phyloP scores from a whole-genome alignment of 2,888 invertebrate species.

The Ectemnius lituratus region DNA sequence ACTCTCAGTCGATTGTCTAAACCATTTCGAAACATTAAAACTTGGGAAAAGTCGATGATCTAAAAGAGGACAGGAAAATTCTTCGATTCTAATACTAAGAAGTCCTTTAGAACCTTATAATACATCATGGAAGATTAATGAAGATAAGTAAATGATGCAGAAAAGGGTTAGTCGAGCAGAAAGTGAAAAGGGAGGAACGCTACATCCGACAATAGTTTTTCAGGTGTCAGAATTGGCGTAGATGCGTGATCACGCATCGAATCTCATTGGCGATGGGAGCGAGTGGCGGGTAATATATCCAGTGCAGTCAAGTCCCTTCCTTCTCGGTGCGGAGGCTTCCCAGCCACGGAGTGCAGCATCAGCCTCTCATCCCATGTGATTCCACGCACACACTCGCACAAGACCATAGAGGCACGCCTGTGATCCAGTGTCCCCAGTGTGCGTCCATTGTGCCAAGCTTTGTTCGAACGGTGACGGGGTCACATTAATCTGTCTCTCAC shows the following conservation, averaged over 20 bases:
- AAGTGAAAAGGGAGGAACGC: conserved; percentile 5
- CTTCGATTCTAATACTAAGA: too few species aligned
- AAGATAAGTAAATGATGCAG: too few species aligned
- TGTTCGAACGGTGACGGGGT: conserved; percentile 76
- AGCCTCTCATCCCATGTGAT: conserved; percentile 52
- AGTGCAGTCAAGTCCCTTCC: conserved; percentile 67
- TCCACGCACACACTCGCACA: too few species aligned
- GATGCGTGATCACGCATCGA: conserved; percentile 69
- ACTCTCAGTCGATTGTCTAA: too few species aligned
- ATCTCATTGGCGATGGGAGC: conserved; percentile 73
- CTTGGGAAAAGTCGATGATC: too few species aligned
- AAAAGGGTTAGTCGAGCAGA: neutral
- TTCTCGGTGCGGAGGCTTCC: conserved; percentile 49
- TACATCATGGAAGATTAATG: too few species aligned
- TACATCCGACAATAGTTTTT: conserved; percentile 60
- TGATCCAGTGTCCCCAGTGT: conserved; percentile 69
- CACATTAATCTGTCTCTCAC: conserved; percentile 76
- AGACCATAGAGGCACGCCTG: conserved; percentile 20
- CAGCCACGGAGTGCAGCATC: conserved; percentile 41
- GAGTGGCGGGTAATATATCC: conserved; percentile 73
- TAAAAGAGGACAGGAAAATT: too few species aligned
- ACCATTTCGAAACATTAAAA: too few species aligned
- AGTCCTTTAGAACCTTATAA: too few species aligned
- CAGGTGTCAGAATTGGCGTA: conserved; percentile 57
- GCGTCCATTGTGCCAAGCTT: conserved; percentile 75